Base-by-base conservation (phyloP, 1,140 invertebrate genomes). In the Coenobita brevimanus region DNA sequence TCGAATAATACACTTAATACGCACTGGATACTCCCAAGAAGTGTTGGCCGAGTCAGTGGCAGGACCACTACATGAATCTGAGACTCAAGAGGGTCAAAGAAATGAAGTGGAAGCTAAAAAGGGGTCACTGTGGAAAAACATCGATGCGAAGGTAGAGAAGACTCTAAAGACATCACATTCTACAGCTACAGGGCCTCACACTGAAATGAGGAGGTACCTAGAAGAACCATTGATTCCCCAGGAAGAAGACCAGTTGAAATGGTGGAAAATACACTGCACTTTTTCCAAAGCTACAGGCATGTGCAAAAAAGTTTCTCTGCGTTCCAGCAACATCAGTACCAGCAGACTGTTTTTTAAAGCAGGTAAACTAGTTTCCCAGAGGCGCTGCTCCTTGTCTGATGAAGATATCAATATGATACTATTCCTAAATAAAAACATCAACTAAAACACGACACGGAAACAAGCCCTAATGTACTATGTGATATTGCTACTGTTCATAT, bases 261-360 rank as follows among this genome's bases (percentile, higher is more conserved):
- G 71, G 71, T 75, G 71, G 27, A 75, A 75, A 75, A 15, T 75
- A 33, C 71, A 75, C 38, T 24, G 71, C 36, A 33, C 38, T 78
- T 46, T 46, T 46, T 10, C 33, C 36, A 24, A 33, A 78, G n/a
- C 38, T 78, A 46, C 4, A 43, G 30, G 38, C 15, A 15, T 2
- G 21, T 13, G 75, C 75, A 3, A 78, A 78, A 43, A 78, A 78
- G 21, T 33, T 62, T 30, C 46, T 62, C 8, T 54, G 50, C 33
- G 27, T 60, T 15, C 78, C 78, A 30, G 50, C 78, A 2, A 24
- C 78, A 13, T 62, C 78, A 21, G 46, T 62, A 17, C 78, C 78
- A 2, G 57, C 79, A 62, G 78, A 60, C n/a, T 80, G 8, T 80
- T 80, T 46, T 78, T 41, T 13, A 78, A 78, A 46, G 75, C 75